Evolutionary conservation across 2,888 invertebrate genomes (phyloP).

Genomic region (Gastrophysa polygoni): DNA sequence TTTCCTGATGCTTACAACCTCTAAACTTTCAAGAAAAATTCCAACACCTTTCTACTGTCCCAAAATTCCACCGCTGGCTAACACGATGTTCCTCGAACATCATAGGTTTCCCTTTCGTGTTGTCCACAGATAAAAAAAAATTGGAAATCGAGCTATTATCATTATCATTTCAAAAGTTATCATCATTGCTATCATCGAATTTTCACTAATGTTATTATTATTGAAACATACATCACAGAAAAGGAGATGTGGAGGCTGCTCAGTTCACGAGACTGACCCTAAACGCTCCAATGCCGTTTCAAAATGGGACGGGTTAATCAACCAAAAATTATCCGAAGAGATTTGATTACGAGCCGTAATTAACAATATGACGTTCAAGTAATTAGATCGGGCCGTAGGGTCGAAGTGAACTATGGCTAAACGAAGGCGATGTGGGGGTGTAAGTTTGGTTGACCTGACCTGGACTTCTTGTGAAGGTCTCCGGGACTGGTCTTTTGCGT

Average conservation of each 20-base stretch:
- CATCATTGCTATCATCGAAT: no score
- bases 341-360: slow-evolving; percentile 36
- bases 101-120: no score
- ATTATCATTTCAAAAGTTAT: no score
- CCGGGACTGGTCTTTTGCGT: slow-evolving; percentile 9
- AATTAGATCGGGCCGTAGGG: slow-evolving; percentile 38
- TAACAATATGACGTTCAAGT: slow-evolving; percentile 40
- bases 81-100: no score
- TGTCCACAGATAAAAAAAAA: no score
- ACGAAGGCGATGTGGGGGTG: slow-evolving; percentile 24
- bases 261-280: not conserved
- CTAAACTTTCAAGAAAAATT: no score
- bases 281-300: not conserved
- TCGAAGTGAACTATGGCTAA: slow-evolving; percentile 28
- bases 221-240: not conserved
- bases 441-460: slow-evolving; percentile 35
- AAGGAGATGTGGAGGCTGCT: not conserved
- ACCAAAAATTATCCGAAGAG: slow-evolving; percentile 32
- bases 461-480: slow-evolving; percentile 35
- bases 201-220: not conserved
- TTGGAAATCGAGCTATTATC: no score
- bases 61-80: no score
- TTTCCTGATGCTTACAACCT: no score
- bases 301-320: slow-evolving; percentile 24
- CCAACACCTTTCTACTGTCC: no score